Conservation (phyloP, 2,888 invertebrate species). For the Plutella xylostella region DNA sequence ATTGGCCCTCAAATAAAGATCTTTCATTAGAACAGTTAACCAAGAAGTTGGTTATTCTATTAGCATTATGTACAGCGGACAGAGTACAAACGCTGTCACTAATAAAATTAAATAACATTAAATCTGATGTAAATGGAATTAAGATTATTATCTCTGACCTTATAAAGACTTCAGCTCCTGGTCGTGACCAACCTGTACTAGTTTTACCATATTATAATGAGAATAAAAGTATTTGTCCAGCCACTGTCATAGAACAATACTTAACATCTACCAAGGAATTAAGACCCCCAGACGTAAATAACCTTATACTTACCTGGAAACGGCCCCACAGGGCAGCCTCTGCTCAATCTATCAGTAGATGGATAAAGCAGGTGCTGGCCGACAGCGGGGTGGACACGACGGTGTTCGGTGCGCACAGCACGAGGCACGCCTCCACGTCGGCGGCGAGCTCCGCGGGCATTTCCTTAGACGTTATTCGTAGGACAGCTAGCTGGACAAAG, state of each 20-base stretch:
- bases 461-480: background rate
- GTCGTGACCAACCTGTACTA: no score
- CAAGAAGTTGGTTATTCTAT: background rate
- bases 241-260: background rate
- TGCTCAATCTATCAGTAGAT: no score
- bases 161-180: no score
- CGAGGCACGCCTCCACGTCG: slow-evolving; percentile 1
- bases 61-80: background rate
- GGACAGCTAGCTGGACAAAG: slow-evolving; percentile 3
- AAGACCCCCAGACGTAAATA: background rate
- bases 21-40: background rate
- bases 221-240: no score
- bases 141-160: no score
- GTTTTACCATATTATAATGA: no score
- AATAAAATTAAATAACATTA: background rate
- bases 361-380: background rate
- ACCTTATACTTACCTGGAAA: background rate
- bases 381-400: background rate
- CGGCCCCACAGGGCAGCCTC: no score
- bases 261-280: background rate
- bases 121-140: no score
- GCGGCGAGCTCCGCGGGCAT: slow-evolving; percentile 1
- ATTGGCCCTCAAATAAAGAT: background rate
- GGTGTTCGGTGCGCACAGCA: background rate
- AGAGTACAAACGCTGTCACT: background rate